These are phyloP conservation scores for Tor tambroides DNA, from an alignment of 2,113 vertebrate species.

Conservation along the genomic window DNA sequence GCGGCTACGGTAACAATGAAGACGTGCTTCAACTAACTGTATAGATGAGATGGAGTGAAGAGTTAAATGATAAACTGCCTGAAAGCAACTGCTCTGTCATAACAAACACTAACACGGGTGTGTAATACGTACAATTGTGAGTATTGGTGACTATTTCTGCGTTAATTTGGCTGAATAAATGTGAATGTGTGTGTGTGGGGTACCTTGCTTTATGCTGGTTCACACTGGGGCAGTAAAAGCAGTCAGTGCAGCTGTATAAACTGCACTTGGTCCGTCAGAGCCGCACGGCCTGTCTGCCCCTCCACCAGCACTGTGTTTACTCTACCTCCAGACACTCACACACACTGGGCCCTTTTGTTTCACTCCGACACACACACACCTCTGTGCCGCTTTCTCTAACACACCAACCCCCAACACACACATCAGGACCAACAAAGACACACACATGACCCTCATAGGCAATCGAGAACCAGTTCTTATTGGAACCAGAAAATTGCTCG, in stretches of 20 bases:
- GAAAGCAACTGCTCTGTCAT: background rate
- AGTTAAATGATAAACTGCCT: background rate
- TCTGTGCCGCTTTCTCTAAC: slow-evolving; percentile 17
- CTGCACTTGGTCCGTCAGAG: slow-evolving; percentile 70
- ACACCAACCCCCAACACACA: slow-evolving; percentile 37
- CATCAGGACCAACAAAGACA: slow-evolving; percentile 40
- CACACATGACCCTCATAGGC: slow-evolving; percentile 20
- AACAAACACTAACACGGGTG: slow-evolving; percentile 16
- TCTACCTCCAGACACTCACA: slow-evolving; percentile 87
- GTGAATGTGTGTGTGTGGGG: slow-evolving; percentile 33
- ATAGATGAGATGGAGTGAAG: background rate
- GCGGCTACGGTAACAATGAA: background rate
- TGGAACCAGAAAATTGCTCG: background rate
- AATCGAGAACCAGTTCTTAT: background rate
- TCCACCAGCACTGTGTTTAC: slow-evolving; percentile 81
- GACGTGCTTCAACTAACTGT: background rate
- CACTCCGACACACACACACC: slow-evolving; percentile 57
- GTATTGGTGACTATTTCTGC: background rate
- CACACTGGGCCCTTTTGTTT: slow-evolving; percentile 88
- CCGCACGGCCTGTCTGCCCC: slow-evolving; percentile 80
- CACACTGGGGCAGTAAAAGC: slow-evolving; percentile 59
- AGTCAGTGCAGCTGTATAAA: slow-evolving; percentile 88
- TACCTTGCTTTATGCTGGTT: slow-evolving; percentile 52
- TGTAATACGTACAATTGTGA: background rate
- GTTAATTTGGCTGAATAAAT: slow-evolving; percentile 7